A percentile compares a stretch with the other conserved stretches of the same genome.
These are phyloP conservation scores for Heliconius ethilla DNA, from an alignment of 2,888 invertebrate species.

Conservation along the genomic window DNA sequence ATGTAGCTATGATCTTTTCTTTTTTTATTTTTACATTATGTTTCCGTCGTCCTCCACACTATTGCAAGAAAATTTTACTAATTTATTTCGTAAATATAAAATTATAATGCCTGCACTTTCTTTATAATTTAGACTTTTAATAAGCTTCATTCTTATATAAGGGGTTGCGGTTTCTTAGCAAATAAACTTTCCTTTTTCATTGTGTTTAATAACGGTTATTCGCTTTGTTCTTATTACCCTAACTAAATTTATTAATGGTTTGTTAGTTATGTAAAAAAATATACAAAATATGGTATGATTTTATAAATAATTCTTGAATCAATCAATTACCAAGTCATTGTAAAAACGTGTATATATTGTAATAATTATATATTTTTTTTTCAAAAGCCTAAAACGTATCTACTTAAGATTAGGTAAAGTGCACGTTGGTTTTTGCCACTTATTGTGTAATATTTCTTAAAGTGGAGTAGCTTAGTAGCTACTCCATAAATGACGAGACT, in stretches of 20 bases:
- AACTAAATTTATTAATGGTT: background rate
- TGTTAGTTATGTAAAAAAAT: background rate
- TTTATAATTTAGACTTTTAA: background rate
- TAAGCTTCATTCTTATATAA: background rate
- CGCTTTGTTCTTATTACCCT: background rate
- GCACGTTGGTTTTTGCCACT: background rate
- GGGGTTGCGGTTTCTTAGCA: constrained; percentile 10
- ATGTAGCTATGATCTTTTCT: too few species aligned
- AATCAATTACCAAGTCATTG: too few species aligned
- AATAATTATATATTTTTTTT: background rate
- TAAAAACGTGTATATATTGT: background rate
- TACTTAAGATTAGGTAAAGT: background rate
- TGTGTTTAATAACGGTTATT: constrained; percentile 1
- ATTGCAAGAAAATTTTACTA: too few species aligned
- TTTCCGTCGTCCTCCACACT: too few species aligned
- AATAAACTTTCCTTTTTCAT: constrained; percentile 14
- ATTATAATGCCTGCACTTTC: background rate
- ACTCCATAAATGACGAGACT: background rate
- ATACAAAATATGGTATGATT: background rate
- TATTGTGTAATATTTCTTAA: background rate
- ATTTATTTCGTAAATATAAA: background rate
- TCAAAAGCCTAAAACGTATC: background rate
- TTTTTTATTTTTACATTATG: too few species aligned
- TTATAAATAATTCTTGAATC: background rate
- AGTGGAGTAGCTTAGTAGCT: background rate